Conservation (phyloP, 2,113 vertebrate genomes). For the Daboia siamensis region DNA sequence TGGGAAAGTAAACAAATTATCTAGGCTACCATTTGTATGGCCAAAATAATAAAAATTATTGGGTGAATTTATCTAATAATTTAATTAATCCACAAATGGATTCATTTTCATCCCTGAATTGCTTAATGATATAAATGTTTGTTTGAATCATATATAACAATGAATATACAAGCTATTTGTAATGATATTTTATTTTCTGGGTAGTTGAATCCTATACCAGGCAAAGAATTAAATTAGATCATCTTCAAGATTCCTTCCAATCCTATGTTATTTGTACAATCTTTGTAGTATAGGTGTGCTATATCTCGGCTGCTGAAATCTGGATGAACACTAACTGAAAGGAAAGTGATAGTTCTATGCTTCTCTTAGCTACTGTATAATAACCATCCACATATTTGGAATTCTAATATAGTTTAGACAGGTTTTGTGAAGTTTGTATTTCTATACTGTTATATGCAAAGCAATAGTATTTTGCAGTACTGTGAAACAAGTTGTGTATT, state of each 20-base stretch:
- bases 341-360: too few relatives aligned
- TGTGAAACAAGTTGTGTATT: not conserved
- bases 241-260: not conserved
- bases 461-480: not conserved
- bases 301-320: too few relatives aligned
- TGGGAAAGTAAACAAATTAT: too few relatives aligned
- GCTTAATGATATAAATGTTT: not conserved
- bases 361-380: too few relatives aligned
- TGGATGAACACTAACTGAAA: too few relatives aligned
- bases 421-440: not conserved
- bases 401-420: too few relatives aligned
- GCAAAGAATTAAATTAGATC: not conserved
- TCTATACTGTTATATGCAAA: not conserved
- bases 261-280: not conserved
- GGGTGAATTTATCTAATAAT: not conserved
- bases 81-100: not conserved
- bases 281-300: too few relatives aligned
- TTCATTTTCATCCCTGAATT: not conserved
- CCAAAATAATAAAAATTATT: not conserved
- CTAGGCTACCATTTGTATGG: not conserved
- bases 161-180: not conserved
- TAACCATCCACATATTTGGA: too few relatives aligned
- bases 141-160: not conserved
- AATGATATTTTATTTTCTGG: not conserved
- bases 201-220: not conserved